Percentiles rank a stretch among this genome's conserved stretches.
Conservation (phyloP, 2,797 vertebrate genomes). For the Synaphobranchus kaupii region DNA sequence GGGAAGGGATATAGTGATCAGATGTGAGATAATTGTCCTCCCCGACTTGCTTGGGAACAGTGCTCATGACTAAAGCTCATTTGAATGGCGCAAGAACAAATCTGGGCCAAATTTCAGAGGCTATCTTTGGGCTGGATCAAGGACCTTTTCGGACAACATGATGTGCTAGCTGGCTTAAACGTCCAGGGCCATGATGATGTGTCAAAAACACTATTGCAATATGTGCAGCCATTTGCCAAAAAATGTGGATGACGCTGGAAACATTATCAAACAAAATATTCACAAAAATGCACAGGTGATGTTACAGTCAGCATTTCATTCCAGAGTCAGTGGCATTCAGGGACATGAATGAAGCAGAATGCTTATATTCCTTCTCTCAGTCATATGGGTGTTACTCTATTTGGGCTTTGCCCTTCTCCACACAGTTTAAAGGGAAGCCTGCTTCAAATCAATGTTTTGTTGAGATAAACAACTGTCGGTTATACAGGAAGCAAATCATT, state of each 20-base stretch:
- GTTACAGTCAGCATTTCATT: not conserved
- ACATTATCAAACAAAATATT: constrained; percentile 25
- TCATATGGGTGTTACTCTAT: constrained; percentile 6
- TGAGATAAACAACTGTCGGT: constrained; percentile 66
- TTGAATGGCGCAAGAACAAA: constrained; percentile 74
- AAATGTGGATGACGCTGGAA: constrained; percentile 20
- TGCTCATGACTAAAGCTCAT: constrained; percentile 75
- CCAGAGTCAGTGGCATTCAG: not conserved
- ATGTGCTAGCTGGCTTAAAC: constrained; percentile 71
- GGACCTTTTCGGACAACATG: constrained; percentile 72
- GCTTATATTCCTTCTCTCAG: constrained; percentile 8
- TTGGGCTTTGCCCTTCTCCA: not conserved
- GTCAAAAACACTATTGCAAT: not conserved
- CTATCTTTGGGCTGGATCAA: constrained; percentile 71
- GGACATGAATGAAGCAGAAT: constrained; percentile 6
- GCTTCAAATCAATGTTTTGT: constrained; percentile 48
- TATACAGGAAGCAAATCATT: constrained; percentile 57
- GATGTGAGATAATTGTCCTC: constrained; percentile 71
- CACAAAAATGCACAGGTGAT: not conserved
- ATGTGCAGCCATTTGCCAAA: constrained; percentile 25
- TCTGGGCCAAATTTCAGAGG: constrained; percentile 78
- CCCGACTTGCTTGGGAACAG: constrained; percentile 75
- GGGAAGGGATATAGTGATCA: constrained; percentile 65
- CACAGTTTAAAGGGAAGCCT: constrained; percentile 29
- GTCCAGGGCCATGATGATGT: constrained; percentile 57